Base-by-base conservation (phyloP, 2,888 invertebrate species). In the Acleris laterana region DNA sequence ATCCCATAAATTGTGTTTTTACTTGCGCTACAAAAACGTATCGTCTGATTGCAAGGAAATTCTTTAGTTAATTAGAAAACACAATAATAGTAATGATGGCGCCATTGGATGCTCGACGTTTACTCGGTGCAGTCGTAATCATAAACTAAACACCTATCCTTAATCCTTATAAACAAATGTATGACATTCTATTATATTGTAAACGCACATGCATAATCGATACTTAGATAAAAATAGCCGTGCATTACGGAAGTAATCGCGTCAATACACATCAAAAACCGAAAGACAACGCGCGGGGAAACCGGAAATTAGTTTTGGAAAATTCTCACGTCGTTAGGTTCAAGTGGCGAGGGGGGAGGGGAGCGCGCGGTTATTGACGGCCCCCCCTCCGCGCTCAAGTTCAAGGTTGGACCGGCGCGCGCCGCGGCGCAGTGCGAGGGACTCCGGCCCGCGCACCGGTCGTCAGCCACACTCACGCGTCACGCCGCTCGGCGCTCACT, bases 341-440 rank as follows among this genome's bases (percentile, higher is more conserved):
- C 71, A 75, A 77, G 73, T 79, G 77, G 74, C 71, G 78, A 74
- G 72, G 72, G 77, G 76, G 78, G 74, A 74, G 79, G 70, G 74
- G 72, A 71, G 83, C 81, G 90, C 89, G 90, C 90, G 89, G 90
- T 87, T 88, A 92, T 90, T 89, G 91, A 90, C 89, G 92, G 91
- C 86, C 77, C 87, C 85, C 87, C 84, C 85, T 82, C 86, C 85
- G 84, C 84, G 85, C 81, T 90, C 93, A 93, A 94, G 94, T 93
- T 94, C 93, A 93, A 94, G 94, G 94, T 91, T 92, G 92, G 94
- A 93, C 87, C 90, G 93, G 93, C 93, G 89, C 93, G 94, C 93
- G 93, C 87, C 87, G 89, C 87, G 84, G 89, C 89, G 88, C 92
- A 92, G 93, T 93, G 93, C 93, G 90, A 93, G 93, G 93, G 93